These are phyloP conservation scores for Pristis pectinata DNA, from an alignment of 2,797 vertebrate genomes.

Conservation along the genomic window DNA sequence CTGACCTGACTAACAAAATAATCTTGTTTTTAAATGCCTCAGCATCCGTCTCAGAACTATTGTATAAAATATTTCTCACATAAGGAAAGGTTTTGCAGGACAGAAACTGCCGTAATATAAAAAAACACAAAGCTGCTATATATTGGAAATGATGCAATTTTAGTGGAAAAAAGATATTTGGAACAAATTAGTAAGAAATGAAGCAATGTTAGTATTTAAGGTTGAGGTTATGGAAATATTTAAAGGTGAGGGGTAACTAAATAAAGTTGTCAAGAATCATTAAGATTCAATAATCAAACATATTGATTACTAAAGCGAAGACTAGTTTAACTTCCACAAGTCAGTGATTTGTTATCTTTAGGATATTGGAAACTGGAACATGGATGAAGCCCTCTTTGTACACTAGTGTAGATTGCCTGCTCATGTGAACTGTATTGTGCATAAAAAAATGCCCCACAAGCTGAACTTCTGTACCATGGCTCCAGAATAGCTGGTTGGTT, in stretches of 20 bases:
- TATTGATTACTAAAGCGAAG: too few relatives aligned
- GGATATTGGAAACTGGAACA: not conserved
- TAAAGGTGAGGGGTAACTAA: not conserved
- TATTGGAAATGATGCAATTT: too few relatives aligned
- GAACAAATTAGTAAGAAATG: not conserved
- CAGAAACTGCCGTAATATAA: not conserved
- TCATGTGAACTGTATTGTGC: too few relatives aligned
- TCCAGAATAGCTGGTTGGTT: too few relatives aligned
- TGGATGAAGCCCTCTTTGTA: too few relatives aligned
- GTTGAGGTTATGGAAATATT: not conserved
- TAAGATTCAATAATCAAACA: too few relatives aligned
- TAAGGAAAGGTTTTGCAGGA: not conserved
- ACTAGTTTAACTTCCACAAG: not conserved
- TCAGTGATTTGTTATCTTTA: not conserved
- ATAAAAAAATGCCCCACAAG: too few relatives aligned
- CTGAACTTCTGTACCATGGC: too few relatives aligned
- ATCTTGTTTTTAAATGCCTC: not conserved
- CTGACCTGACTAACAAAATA: too few relatives aligned
- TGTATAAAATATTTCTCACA: not conserved
- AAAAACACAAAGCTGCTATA: not conserved
- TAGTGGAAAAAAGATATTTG: not conserved
- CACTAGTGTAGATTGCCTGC: too few relatives aligned
- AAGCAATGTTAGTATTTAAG: not conserved
- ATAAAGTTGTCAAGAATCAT: too few relatives aligned
- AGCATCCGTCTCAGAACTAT: not conserved